Percentiles rank a stretch among this genome's conserved stretches.
These are phyloP conservation scores for Meiosimyza platycephala DNA, from an alignment of 2,888 invertebrate genomes.

Conservation along the genomic window DNA sequence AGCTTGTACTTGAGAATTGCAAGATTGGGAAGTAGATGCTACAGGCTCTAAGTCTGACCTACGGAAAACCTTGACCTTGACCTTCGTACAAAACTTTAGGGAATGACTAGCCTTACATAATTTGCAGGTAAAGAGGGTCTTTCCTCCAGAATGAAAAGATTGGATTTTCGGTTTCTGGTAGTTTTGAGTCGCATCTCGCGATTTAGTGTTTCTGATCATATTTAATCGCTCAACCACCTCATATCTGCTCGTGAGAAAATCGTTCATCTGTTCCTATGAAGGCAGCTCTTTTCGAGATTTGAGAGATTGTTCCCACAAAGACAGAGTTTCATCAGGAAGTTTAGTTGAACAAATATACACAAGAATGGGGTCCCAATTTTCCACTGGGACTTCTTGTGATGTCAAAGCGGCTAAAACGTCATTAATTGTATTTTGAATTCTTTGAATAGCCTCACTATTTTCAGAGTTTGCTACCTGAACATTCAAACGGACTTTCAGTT, in stretches of 20 bases:
- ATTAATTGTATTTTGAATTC: background rate
- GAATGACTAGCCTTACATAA: background rate
- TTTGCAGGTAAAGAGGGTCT: too few species aligned
- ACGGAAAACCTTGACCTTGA: background rate
- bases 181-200: too few species aligned
- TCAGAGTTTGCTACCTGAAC: background rate
- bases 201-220: too few species aligned
- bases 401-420: too few species aligned
- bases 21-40: too few species aligned
- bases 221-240: slow-evolving; percentile 15
- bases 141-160: too few species aligned
- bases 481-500: slow-evolving; percentile 1
- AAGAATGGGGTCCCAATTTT: background rate
- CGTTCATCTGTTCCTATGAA: slow-evolving; percentile 21
- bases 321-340: slow-evolving; percentile 1
- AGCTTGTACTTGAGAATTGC: background rate
- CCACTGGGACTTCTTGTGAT: too few species aligned
- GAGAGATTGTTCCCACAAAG: background rate
- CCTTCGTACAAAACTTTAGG: background rate
- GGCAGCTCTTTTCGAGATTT: slow-evolving; percentile 3
- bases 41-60: background rate
- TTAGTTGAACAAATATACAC: background rate
- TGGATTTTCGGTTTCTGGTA: too few species aligned
- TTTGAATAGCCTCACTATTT: background rate
- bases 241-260: slow-evolving; percentile 27